phyloP scores from a whole-genome alignment of 2,888 invertebrate genomes.

The Monoplex corrugatus region DNA sequence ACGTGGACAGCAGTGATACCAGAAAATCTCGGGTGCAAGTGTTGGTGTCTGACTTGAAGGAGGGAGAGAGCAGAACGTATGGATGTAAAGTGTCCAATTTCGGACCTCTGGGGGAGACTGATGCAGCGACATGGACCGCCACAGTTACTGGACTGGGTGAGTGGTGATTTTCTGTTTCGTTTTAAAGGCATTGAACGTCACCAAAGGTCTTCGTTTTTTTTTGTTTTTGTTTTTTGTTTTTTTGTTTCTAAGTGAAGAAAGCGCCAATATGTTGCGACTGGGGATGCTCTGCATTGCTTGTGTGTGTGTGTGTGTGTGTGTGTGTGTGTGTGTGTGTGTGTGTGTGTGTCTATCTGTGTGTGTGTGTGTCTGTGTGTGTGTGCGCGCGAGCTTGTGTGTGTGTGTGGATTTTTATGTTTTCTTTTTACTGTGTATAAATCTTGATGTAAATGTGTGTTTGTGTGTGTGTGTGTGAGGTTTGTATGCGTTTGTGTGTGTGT shows the following conservation, averaged over 20 bases:
- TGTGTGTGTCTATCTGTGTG: background rate
- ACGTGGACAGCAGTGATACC: conserved; percentile 27
- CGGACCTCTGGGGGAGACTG: conserved; percentile 26
- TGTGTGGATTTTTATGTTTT: background rate
- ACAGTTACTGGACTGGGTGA: background rate
- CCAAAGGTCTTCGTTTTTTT: background rate
- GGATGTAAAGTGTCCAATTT: conserved; percentile 15
- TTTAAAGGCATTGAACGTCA: no score
- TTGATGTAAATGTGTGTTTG: background rate
- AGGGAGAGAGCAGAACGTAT: conserved; percentile 20
- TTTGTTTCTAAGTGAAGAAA: background rate
- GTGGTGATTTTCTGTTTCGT: no score
- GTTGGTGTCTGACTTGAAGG: conserved; percentile 26
- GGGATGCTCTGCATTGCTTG: no score
- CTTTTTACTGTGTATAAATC: no score
- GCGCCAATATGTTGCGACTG: no score
- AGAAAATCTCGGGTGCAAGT: conserved; percentile 30
- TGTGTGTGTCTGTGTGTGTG: background rate
- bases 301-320: background rate
- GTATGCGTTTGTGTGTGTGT: no score
- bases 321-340: background rate
- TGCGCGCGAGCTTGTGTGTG: background rate
- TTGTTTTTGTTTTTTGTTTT: background rate
- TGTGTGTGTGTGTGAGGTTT: background rate
- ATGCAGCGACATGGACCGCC: background rate